Conservation (phyloP, 2,113 vertebrate genomes). For the Lontra canadensis region DNA sequence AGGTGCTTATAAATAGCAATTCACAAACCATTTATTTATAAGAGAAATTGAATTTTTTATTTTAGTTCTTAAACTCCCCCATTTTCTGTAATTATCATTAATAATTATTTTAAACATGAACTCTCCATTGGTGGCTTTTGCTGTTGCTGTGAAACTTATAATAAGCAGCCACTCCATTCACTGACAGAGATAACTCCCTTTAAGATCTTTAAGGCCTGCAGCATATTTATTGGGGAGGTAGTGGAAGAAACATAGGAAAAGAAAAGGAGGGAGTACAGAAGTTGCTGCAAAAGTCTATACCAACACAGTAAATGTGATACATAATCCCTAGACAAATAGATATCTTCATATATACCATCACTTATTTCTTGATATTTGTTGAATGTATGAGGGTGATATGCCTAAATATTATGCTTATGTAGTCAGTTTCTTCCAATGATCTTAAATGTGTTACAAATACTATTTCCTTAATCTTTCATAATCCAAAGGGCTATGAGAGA, state of each 20-base stretch:
- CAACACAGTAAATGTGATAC: neutral
- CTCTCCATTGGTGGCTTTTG: neutral
- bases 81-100: constrained; percentile 2
- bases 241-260: neutral
- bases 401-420: constrained; percentile 43
- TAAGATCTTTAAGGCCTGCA: neutral
- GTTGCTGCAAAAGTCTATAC: neutral
- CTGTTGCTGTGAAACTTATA: constrained; percentile 21
- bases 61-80: neutral
- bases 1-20: neutral
- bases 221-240: neutral
- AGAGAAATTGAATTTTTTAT: neutral
- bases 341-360: neutral
- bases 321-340: neutral
- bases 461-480: neutral
- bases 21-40: neutral
- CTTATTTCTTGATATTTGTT: neutral
- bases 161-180: neutral
- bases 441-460: neutral
- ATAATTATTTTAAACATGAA: neutral
- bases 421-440: neutral
- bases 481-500: neutral
- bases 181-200: neutral
- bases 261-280: neutral
- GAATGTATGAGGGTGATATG: neutral